A percentile compares a stretch with the other conserved stretches of the same genome.
Conservation (phyloP, 2,888 invertebrate species). For the Cantharis lateralis region DNA sequence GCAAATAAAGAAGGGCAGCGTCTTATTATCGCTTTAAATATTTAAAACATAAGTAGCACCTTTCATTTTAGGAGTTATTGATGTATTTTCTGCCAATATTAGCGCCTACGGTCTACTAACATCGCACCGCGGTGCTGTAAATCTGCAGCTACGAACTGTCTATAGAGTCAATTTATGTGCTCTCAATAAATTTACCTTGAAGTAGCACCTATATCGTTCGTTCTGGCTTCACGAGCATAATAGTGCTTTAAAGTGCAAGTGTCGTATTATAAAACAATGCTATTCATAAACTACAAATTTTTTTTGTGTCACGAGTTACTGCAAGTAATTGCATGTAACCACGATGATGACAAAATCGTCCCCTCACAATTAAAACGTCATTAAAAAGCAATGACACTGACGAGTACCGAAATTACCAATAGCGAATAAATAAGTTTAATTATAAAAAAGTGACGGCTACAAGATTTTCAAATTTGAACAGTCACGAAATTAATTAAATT, state of each 20-base stretch:
- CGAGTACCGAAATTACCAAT: background rate
- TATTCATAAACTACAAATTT: conserved; percentile 16
- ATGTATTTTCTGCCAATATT: conserved; percentile 31
- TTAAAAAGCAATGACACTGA: background rate
- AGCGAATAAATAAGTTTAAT: background rate
- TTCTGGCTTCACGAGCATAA: conserved; percentile 9
- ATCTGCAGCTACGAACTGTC: conserved; percentile 41
- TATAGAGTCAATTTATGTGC: conserved; percentile 40
- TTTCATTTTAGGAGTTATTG: conserved; percentile 45
- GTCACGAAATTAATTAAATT: conserved; percentile 7
- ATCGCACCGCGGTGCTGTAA: conserved; percentile 40
- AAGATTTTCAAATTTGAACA: background rate
- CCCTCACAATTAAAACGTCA: background rate
- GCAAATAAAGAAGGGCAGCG: conserved; percentile 49
- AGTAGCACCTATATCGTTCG: background rate
- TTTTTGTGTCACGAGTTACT: conserved; percentile 3
- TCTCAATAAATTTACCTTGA: conserved; percentile 43
- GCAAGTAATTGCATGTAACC: conserved; percentile 12
- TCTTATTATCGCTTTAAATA: conserved; percentile 57
- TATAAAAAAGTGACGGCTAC: background rate
- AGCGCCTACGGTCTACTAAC: conserved; percentile 34
- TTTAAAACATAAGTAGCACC: conserved; percentile 57
- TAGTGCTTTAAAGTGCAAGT: conserved; percentile 18
- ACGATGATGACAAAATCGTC: background rate
- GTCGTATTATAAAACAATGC: conserved; percentile 19